Conservation (phyloP, 1,140 invertebrate genomes). For the Meloidogyne chitwoodi region DNA sequence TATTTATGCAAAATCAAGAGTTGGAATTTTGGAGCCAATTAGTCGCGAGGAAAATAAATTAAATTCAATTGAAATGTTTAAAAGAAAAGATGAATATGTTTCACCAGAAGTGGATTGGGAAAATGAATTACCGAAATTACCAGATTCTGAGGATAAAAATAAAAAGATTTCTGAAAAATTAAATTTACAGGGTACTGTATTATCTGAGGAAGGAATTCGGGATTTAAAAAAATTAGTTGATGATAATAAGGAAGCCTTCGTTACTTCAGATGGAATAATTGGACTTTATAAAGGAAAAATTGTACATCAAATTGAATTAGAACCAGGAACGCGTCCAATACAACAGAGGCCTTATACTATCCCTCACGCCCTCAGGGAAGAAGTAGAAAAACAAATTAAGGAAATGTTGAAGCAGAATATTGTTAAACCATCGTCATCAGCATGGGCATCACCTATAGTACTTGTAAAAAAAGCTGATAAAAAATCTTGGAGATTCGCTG, state of each 20-base stretch:
- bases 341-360: slow-evolving; percentile 11
- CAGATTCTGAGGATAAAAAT: neutral
- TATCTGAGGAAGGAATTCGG: neutral
- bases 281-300: slow-evolving; percentile 23
- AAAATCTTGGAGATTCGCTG: slow-evolving; percentile 22
- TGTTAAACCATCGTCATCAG: slow-evolving; percentile 21
- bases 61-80: neutral
- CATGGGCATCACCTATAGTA: slow-evolving; percentile 23
- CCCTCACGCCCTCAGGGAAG: slow-evolving; percentile 14
- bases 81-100: slow-evolving; percentile 7
- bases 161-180: neutral
- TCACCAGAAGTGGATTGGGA: slow-evolving; percentile 10
- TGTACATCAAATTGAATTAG: slow-evolving; percentile 2
- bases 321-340: neutral
- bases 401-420: slow-evolving; percentile 32
- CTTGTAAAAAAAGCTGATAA: slow-evolving; percentile 28
- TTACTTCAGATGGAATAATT: slow-evolving; percentile 7
- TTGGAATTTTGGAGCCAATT: slow-evolving; percentile 16
- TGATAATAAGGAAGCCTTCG: neutral
- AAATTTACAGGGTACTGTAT: neutral
- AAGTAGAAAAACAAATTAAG: slow-evolving; percentile 28
- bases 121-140: neutral
- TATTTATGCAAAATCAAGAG: neutral
- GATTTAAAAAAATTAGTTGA: neutral
- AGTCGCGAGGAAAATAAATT: neutral